phyloP scores from a whole-genome alignment of 2,113 vertebrate species.

The Heliornis fulica region DNA sequence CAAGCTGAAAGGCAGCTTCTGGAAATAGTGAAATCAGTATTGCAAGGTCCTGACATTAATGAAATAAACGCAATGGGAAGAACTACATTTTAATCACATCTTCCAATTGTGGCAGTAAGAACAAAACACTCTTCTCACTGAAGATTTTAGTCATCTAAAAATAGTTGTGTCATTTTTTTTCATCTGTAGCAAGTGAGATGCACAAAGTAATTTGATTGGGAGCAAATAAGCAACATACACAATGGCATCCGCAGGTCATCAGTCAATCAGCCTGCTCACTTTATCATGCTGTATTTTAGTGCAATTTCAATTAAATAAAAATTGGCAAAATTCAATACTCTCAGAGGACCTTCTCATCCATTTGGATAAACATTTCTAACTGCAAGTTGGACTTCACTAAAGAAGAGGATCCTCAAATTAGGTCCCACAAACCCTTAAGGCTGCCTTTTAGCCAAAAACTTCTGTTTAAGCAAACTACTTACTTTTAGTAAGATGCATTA shows the following conservation, averaged over 20 bases:
- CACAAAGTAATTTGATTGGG: neutral
- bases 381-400: neutral
- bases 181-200: neutral
- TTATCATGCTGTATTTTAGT: neutral
- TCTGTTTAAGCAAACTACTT: constrained; percentile 19
- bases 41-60: neutral
- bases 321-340: neutral
- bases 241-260: neutral
- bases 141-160: neutral
- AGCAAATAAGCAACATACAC: neutral
- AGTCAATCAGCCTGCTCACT: neutral
- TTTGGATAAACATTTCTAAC: neutral
- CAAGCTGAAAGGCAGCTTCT: constrained; percentile 44
- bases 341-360: constrained; percentile 10
- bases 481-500: constrained; percentile 42
- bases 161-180: neutral
- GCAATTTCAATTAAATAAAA: neutral
- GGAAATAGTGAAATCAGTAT: neutral
- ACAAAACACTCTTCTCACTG: neutral
- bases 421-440: constrained; percentile 30
- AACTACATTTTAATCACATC: neutral
- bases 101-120: neutral
- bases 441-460: constrained; percentile 51
- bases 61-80: neutral
- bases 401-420: constrained; percentile 33